Evolutionary conservation across 2,113 vertebrate genomes (phyloP).

Genomic region (Calidris pygmaea): DNA sequence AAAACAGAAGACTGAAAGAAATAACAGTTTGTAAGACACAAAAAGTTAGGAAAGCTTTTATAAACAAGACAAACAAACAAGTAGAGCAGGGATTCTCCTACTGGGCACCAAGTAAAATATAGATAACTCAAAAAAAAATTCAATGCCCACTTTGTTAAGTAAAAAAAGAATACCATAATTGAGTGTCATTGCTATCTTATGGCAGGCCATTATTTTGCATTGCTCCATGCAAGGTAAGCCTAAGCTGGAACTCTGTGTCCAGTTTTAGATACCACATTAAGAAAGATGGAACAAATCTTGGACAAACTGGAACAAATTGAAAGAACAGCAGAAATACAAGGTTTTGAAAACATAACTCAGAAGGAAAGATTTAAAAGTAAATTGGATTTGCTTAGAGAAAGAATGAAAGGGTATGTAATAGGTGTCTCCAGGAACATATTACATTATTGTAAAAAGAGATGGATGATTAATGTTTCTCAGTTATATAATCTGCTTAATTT

Average conservation of each 20-base stretch:
- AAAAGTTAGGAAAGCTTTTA: neutral
- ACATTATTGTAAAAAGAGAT: neutral
- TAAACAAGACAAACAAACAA: neutral
- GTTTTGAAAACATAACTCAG: neutral
- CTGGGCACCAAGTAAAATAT: neutral
- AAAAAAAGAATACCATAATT: neutral
- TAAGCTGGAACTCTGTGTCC: neutral
- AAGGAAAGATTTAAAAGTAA: neutral
- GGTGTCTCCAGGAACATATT: neutral
- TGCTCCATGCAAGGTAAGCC: neutral
- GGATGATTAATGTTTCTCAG: neutral
- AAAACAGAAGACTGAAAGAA: neutral
- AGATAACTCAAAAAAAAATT: neutral
- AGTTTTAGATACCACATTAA: neutral
- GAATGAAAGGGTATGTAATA: neutral
- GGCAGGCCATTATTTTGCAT: neutral
- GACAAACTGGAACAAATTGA: neutral
- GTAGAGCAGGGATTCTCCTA: neutral
- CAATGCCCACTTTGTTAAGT: neutral
- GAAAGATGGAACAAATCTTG: neutral
- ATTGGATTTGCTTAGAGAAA: neutral
- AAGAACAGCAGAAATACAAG: neutral
- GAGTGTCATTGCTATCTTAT: neutral
- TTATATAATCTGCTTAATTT: neutral
- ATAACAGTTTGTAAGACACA: neutral